Evolutionary conservation across 2,797 vertebrate species (phyloP).

Genomic region (Todus mexicanus): DNA sequence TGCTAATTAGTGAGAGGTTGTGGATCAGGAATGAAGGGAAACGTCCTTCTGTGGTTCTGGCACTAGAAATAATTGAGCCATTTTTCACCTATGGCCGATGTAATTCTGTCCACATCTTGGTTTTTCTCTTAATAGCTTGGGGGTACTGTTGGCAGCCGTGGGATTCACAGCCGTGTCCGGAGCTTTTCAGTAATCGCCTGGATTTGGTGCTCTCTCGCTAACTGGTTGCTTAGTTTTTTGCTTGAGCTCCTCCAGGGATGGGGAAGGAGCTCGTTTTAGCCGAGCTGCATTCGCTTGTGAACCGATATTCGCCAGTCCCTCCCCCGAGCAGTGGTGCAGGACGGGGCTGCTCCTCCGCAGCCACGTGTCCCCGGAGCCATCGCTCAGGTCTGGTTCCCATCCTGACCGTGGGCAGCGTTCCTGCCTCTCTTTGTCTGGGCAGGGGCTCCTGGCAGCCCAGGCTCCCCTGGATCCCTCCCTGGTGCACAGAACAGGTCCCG

Average conservation of each 20-base stretch:
- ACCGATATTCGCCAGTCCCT: accelerated
- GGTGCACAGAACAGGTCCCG: accelerated
- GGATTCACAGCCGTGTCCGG: constrained; percentile 1
- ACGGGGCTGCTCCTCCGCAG: accelerated
- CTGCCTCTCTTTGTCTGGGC: not conserved
- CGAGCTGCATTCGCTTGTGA: accelerated
- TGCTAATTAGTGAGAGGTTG: constrained; percentile 30
- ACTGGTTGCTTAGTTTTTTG: not conserved
- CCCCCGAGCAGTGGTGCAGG: not conserved
- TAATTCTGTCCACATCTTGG: constrained; percentile 31
- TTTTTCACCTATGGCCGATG: constrained; percentile 53
- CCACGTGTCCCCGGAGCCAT: accelerated
- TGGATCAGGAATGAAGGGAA: constrained; percentile 36
- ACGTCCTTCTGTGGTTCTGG: constrained; percentile 43
- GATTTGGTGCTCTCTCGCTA: not conserved
- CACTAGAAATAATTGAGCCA: constrained; percentile 48
- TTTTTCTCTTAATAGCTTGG: constrained; percentile 28
- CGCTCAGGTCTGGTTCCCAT: accelerated
- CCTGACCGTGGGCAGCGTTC: not conserved
- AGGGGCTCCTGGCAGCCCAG: not conserved
- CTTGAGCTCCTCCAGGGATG: not conserved
- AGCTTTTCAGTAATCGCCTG: not conserved
- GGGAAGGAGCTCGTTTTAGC: not conserved
- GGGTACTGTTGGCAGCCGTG: not conserved
- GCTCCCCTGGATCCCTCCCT: not conserved